phyloP scores from a whole-genome alignment of 1,140 invertebrate genomes.

The Drosophila dunni region DNA sequence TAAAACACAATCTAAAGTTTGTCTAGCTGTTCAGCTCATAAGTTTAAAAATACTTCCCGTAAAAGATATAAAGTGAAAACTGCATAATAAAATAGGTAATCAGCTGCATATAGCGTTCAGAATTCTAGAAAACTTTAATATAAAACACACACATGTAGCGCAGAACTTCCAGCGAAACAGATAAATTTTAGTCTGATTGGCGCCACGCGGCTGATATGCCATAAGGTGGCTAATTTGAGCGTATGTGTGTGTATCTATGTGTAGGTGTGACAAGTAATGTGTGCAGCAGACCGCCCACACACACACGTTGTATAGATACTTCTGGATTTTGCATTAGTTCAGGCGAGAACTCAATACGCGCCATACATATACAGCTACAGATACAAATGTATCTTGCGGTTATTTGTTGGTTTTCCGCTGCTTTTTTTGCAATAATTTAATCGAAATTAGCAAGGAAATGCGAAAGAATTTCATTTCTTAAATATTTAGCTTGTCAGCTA shows the following conservation, averaged over 20 bases:
- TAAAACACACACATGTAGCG: not conserved
- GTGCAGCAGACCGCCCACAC: slow-evolving; percentile 12
- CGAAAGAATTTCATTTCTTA: too few relatives aligned
- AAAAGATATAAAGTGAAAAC: too few relatives aligned
- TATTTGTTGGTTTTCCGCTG: not conserved
- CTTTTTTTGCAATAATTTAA: not conserved
- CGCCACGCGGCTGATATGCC: too few relatives aligned
- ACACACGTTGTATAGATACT: not conserved
- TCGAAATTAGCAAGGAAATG: not conserved
- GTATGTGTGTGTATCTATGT: not conserved
- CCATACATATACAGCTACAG: not conserved
- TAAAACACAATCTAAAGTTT: too few relatives aligned
- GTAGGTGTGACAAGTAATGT: not conserved
- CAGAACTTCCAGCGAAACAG: not conserved
- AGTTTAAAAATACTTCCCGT: too few relatives aligned
- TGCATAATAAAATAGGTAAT: too few relatives aligned
- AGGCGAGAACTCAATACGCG: not conserved
- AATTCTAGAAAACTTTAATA: too few relatives aligned
- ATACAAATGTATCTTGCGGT: slow-evolving; percentile 16
- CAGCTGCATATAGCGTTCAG: too few relatives aligned
- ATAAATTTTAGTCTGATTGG: not conserved
- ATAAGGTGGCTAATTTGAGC: not conserved
- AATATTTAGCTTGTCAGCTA: too few relatives aligned
- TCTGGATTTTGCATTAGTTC: slow-evolving; percentile 9
- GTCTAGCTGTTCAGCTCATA: too few relatives aligned